Conservation (phyloP, 2,888 invertebrate species). For the Melieria crassipennis region DNA sequence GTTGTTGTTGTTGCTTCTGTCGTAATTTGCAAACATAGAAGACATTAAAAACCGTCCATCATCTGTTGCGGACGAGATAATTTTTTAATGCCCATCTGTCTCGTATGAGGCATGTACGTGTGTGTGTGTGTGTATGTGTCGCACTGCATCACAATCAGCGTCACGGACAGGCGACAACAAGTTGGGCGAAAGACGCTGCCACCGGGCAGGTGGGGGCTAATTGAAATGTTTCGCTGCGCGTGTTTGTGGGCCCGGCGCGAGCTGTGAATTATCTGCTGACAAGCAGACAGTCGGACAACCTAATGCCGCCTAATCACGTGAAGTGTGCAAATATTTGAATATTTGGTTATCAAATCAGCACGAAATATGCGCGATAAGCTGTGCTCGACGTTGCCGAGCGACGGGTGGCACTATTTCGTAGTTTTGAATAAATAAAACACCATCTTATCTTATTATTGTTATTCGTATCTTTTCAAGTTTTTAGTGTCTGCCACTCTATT, state of each 20-base stretch:
- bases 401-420: too few relatives aligned
- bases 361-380: too few relatives aligned
- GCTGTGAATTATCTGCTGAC: not conserved
- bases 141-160: not conserved
- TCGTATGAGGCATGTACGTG: not conserved
- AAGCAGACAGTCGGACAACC: not conserved
- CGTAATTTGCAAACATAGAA: not conserved
- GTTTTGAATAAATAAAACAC: too few relatives aligned
- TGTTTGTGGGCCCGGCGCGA: too few relatives aligned
- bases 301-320: slow-evolving; percentile 34
- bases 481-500: too few relatives aligned
- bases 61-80: slow-evolving; percentile 6
- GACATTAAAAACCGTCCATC: slow-evolving; percentile 17
- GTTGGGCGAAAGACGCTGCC: not conserved
- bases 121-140: not conserved
- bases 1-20: too few relatives aligned
- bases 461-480: too few relatives aligned
- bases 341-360: too few relatives aligned
- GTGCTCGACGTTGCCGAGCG: too few relatives aligned
- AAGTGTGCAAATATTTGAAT: slow-evolving; percentile 36
- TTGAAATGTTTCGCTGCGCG: too few relatives aligned
- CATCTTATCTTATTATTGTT: too few relatives aligned
- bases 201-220: not conserved
- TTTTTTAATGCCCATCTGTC: not conserved
- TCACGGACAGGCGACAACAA: not conserved